Evolutionary conservation across 1,140 invertebrate genomes (phyloP).

Genomic region (Brevipalpus yothersi): DNA sequence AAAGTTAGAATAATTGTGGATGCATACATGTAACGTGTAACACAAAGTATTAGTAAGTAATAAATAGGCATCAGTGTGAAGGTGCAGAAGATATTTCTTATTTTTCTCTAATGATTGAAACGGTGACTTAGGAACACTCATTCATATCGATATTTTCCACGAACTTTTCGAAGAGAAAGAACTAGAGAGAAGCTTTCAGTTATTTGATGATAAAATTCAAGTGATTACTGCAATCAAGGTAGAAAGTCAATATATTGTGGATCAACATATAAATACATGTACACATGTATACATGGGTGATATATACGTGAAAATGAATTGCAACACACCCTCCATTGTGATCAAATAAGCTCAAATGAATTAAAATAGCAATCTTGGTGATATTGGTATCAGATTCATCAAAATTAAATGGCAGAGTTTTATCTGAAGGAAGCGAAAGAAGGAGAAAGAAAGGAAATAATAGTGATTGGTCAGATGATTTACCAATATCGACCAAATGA

Average conservation of each 20-base stretch:
- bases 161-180: too few relatives aligned
- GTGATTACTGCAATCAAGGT: conserved; percentile 35
- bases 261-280: not conserved
- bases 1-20: too few relatives aligned
- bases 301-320: not conserved
- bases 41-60: too few relatives aligned
- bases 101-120: too few relatives aligned
- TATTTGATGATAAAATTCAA: conserved; percentile 96
- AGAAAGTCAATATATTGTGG: not conserved
- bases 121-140: too few relatives aligned
- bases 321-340: conserved; percentile 73
- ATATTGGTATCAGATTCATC: conserved; percentile 53
- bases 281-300: not conserved
- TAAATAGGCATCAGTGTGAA: too few relatives aligned
- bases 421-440: conserved; percentile 35
- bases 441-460: too few relatives aligned
- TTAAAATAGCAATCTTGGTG: conserved; percentile 75
- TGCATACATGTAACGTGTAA: too few relatives aligned
- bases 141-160: too few relatives aligned
- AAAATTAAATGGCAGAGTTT: conserved; percentile 77
- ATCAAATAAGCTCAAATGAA: conserved; percentile 94
- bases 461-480: too few relatives aligned
- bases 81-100: too few relatives aligned
- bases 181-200: conserved; percentile 76
- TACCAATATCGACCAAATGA: too few relatives aligned